These are phyloP conservation scores for Salvelinus sp. DNA, from an alignment of 2,113 vertebrate species.

Conservation along the genomic window DNA sequence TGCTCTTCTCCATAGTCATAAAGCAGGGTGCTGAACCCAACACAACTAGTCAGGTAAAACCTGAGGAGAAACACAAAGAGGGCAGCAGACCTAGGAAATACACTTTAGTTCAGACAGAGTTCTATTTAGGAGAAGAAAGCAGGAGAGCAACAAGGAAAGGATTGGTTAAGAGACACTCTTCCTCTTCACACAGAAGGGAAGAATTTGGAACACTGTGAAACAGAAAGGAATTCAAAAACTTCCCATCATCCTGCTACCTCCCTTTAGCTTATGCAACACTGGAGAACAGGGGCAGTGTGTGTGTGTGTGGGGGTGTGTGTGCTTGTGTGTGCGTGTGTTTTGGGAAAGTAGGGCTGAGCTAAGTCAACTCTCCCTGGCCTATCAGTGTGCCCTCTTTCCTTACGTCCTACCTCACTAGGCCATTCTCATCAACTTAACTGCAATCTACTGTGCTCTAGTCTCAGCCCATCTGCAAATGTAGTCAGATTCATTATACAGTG, in stretches of 20 bases:
- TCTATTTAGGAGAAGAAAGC: no score
- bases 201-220: slow-evolving; percentile 56
- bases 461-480: slow-evolving; percentile 39
- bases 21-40: neutral
- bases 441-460: slow-evolving; percentile 15
- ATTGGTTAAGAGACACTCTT: slow-evolving; percentile 27
- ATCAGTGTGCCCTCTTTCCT: neutral
- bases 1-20: neutral
- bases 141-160: neutral
- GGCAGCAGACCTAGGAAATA: no score
- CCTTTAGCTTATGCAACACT: slow-evolving; percentile 15
- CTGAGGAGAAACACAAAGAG: neutral
- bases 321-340: neutral
- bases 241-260: slow-evolving; percentile 45
- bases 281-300: neutral
- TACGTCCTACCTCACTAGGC: neutral
- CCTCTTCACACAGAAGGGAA: slow-evolving; percentile 53
- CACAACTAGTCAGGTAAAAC: neutral
- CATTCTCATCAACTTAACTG: neutral
- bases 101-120: no score
- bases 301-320: no score
- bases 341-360: neutral
- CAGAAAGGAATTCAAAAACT: slow-evolving; percentile 56
- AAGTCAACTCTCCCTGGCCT: neutral
- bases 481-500: neutral